Base-by-base conservation (phyloP, 1,140 invertebrate genomes). In the Sycophaga agraensis region DNA sequence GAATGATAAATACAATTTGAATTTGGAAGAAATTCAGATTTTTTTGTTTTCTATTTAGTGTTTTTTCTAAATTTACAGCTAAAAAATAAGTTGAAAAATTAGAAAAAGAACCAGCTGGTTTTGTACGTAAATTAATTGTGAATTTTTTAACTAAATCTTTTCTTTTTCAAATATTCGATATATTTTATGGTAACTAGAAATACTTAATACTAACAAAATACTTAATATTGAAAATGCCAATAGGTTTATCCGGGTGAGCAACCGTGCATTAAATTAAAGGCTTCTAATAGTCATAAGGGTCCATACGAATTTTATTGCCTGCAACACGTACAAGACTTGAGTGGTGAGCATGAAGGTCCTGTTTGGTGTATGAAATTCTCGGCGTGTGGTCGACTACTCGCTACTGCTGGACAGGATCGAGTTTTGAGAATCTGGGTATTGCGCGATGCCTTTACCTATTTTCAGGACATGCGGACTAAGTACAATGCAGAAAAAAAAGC, bases 321-420 rank as follows among this genome's bases (percentile, higher is more conserved):
- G 35, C 86, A 86, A 65, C 86, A 87, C 58, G 84, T 88, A 1
- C 86, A 88, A 54, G 93, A 95, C 74, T 79, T 95, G 49, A 87
- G 85, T 67, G 88, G 89, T 1, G 92, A 93, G 68, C 94, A 98
- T 74, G 86, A 86, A 6, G 93, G 94, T 28, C 93, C 97, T 4
- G 91, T 99, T 67, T 99, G 97, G 97, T 97, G 94, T 66, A 97
- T 98, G 91, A 98, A 98, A 82, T 99, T 99, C 76, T 97, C 95
- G 45, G 89, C 88, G 22, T 98, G 95, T 82, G 96, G 96, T 0
- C 83, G 94, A 46, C 80, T 99, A 39, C 76, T 99, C 58, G 96
- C 96, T 5, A 97, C 96, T 2, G 96, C 96, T 43, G 97, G 97
- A 0, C 96, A 98, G 82, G 97, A 99, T 81, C 88, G 90, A 63